Evolutionary conservation across 2,113 vertebrate genomes (phyloP), one percentile per base, ranked within the genome.

Genomic region (Murina feae): DNA sequence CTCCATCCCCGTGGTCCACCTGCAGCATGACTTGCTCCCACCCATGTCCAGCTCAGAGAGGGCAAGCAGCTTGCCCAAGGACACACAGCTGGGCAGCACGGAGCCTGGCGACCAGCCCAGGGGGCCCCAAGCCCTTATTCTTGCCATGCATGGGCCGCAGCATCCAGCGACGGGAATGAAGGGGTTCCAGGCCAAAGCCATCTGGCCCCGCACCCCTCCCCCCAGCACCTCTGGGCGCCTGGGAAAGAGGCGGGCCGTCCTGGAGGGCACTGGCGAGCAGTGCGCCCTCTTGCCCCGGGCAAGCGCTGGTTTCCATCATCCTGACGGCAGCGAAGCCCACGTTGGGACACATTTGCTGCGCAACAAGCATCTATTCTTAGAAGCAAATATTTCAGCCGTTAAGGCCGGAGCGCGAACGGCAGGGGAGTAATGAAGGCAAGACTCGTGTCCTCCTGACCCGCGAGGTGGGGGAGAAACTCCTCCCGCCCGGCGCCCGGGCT

Each of bases 401-500:
- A 6, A 37, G 51, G 90, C 35, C 32, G 9, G 55, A 32, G 53
- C 49, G 6, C 53, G 44, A 13, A 51, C 5, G 71, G 63, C 0
- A 51, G 21, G 23, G 28, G 35, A 9, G 23, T 13, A 0, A 37
- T 14, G 14, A 16, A 35, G 28, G 12, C 5, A 13, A 14, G 47
- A 4, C 10, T 35, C 4, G 0, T 0, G 44, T 20, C 42, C 28
- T 23, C 32, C 14, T 0, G 16, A 11, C 18, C 25, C 8, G 0
- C 1, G 1, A 8, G 0, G 8, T n/a, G 30, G 44, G 21, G 63
- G 79, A 28, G 4, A 1, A 42, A 25, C 6, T 17, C 9, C 23
- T 35, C 6, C 14, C 0, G 2, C 10, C 60, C 47, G 2, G 0
- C 0, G 12, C 18, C 3, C 0, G 1, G 0, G 1, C 32, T 11